Conservation (phyloP, 2,888 invertebrate species). For the Drosophila melanosoma region DNA sequence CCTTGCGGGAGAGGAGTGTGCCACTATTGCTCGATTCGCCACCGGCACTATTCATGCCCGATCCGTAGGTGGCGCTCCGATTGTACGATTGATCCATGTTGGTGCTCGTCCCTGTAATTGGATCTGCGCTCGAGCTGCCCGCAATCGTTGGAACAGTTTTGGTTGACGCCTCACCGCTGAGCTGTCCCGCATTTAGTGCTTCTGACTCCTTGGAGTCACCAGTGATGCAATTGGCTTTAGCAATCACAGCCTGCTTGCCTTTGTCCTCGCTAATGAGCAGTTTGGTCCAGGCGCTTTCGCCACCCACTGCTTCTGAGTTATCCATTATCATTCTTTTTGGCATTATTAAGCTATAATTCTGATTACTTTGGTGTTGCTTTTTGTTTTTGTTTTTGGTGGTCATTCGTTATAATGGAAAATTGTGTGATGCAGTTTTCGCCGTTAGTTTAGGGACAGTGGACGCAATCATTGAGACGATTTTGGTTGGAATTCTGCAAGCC, state of each 20-base stretch:
- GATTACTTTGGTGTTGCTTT: constrained; percentile 38
- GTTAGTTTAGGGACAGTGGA: constrained; percentile 40
- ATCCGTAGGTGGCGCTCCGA: constrained; percentile 69
- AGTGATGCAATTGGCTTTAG: constrained; percentile 65
- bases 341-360: constrained; percentile 34
- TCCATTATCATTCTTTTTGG: constrained; percentile 84
- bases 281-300: constrained; percentile 85
- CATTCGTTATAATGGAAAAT: constrained; percentile 76
- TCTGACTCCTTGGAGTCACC: constrained; percentile 62
- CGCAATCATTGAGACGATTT: constrained; percentile 63
- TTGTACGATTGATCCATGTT: constrained; percentile 61
- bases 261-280: constrained; percentile 82
- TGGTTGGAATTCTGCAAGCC: constrained; percentile 55
- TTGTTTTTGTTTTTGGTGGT: constrained; percentile 80
- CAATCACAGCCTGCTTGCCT: constrained; percentile 74
- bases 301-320: constrained; percentile 76
- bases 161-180: constrained; percentile 11
- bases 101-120: constrained; percentile 12
- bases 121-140: constrained; percentile 6
- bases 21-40: constrained; percentile 72
- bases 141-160: constrained; percentile 1
- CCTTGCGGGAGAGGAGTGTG: constrained; percentile 78
- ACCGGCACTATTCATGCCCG: constrained; percentile 65
- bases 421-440: constrained; percentile 58
- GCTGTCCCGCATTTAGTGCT: constrained; percentile 72